Base-by-base conservation (phyloP, 2,888 invertebrate genomes). In the Cantharis rustica region DNA sequence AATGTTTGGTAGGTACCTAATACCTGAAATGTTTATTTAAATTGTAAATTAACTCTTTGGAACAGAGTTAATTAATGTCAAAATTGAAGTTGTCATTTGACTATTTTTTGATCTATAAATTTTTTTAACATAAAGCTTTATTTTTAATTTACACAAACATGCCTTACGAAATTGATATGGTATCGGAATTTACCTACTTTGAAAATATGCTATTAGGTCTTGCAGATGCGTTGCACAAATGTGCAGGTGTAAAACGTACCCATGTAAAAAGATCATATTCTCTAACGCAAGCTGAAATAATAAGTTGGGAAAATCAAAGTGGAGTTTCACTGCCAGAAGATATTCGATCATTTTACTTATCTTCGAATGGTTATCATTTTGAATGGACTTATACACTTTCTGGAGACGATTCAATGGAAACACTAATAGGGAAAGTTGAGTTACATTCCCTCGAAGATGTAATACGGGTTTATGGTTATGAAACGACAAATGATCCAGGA, bases 351-450 rank as follows among this genome's bases (percentile, higher is more conserved):
- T 96, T 96, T 86, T 96, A 95, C 86, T 89, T 93, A 11, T 95
- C 96, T 1, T 93, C 93, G 63, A 95, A 96, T 86, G 96, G 96
- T 0, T 95, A 96, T 85, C 90, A 92, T 80, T 89, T 96, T 27
- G 93, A 93, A 26, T 96, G 96, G 95, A 93, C 92, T 85, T 95
- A 95, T 85, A 93, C 94, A 85, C 94, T 95, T 87, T 93, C 94
- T 84, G 94, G 95, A 92, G 87, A 87, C 23, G 82, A 81, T 73
- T 79, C 81, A 47, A 79, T 81, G 27, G 81, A 82, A 66, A 80
- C 80, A 70, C 75, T 83, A 16, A 79, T 82, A 0, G 85, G 84
- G 13, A 81, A 82, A 77, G 82, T 85, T 11, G 81, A 84, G 76
- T 81, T 86, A 16, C 84, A 84, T 72, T 72, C 80, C 63, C 72